Conservation (phyloP, 2,113 vertebrate genomes). For the Pimephales promelas region DNA sequence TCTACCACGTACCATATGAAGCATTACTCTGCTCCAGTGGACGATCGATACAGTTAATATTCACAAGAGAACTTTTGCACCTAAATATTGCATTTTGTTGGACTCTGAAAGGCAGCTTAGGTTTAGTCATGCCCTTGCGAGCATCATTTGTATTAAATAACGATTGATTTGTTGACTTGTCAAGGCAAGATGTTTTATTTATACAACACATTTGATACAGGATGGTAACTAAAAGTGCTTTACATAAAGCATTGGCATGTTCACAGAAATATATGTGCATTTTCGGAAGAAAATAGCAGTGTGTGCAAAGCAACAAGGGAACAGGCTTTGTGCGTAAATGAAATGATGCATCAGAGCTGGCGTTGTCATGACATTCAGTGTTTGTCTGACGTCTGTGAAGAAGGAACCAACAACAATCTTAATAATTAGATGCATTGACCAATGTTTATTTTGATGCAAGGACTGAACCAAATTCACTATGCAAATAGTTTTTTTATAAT, state of each 20-base stretch:
- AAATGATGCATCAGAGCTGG: background rate
- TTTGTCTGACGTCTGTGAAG: background rate
- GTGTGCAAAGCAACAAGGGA: background rate
- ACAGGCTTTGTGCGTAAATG: background rate
- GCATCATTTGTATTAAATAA: background rate
- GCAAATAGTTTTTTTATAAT: too few species aligned
- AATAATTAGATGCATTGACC: background rate
- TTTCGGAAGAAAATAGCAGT: background rate
- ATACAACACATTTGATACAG: background rate
- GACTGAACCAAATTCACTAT: background rate
- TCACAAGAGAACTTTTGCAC: background rate
- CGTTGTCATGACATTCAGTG: slow-evolving; percentile 1
- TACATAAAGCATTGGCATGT: background rate
- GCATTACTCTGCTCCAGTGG: background rate
- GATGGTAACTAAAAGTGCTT: background rate
- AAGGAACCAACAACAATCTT: background rate
- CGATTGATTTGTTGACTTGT: background rate
- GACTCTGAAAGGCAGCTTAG: background rate
- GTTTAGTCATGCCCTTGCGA: background rate
- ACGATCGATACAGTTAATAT: background rate
- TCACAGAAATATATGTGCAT: background rate
- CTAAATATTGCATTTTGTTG: slow-evolving; percentile 3
- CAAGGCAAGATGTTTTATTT: background rate
- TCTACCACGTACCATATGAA: background rate
- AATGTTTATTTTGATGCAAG: background rate